phyloP scores from a whole-genome alignment of 2,888 invertebrate species.

The Punctoribates punctum region DNA sequence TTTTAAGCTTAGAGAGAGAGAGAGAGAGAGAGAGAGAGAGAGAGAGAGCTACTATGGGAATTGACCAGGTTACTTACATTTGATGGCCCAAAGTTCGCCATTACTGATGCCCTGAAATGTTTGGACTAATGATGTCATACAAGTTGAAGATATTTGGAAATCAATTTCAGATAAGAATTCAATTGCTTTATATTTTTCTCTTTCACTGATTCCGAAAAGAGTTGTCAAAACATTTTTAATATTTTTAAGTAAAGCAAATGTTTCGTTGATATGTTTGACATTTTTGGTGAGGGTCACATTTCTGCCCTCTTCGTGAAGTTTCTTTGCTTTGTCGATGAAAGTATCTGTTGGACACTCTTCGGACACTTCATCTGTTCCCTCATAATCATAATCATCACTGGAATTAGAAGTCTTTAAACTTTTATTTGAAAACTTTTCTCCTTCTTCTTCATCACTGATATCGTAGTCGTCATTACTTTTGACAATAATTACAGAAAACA shows the following conservation, averaged over 20 bases:
- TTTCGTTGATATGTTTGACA: slow-evolving; percentile 28
- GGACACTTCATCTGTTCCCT: background rate
- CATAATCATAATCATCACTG: slow-evolving; percentile 16
- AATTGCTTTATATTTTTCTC: slow-evolving; percentile 7
- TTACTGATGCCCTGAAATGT: background rate
- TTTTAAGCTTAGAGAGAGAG: no score
- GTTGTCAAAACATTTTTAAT: background rate
- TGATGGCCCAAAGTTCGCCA: background rate
- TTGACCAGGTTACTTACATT: background rate
- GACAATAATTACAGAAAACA: background rate
- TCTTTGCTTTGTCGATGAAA: background rate
- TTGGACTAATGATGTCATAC: background rate
- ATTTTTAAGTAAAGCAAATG: slow-evolving; percentile 2
- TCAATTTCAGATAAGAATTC: slow-evolving; percentile 24
- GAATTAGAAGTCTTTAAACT: background rate
- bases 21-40: no score
- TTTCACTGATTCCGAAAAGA: slow-evolving; percentile 8
- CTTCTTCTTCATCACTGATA: background rate
- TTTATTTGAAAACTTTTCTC: background rate
- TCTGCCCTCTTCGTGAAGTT: slow-evolving; percentile 1
- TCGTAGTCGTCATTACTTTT: slow-evolving; percentile 6
- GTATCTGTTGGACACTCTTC: background rate
- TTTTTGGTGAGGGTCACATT: background rate
- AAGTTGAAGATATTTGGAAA: background rate
- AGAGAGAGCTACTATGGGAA: no score